Percentiles rank a stretch among this genome's conserved stretches.
Conservation (phyloP, 2,888 invertebrate species). For the Auanema freiburgensis region DNA sequence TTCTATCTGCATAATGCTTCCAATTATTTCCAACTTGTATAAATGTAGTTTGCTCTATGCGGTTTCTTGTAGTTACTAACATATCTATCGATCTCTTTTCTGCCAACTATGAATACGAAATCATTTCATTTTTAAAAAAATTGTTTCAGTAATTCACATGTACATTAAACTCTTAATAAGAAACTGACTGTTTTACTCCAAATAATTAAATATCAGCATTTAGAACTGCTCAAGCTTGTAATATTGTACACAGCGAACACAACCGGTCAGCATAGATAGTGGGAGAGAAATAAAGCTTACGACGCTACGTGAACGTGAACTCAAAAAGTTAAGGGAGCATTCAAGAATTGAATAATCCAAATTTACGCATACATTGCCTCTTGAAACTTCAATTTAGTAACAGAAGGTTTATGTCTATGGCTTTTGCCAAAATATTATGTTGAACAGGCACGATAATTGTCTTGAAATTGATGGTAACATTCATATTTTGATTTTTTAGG, state of each 20-base stretch:
- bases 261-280: no score
- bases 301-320: no score
- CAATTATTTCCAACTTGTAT: neutral
- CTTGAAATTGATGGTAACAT: neutral
- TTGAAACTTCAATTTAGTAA: no score
- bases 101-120: neutral
- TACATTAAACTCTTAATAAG: no score
- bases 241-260: no score
- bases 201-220: slow-evolving; percentile 3
- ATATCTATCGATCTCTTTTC: no score
- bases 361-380: no score
- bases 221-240: neutral
- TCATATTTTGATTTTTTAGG: neutral
- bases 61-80: neutral
- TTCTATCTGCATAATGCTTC: neutral
- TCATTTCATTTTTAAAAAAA: neutral
- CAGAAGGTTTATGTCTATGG: neutral
- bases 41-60: slow-evolving; percentile 1
- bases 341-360: no score
- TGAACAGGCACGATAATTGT: neutral
- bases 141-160: neutral
- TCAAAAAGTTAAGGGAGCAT: no score
- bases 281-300: no score
- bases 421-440: neutral
- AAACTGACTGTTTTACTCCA: neutral